Evolutionary conservation across 2,113 vertebrate species (phyloP).

Genomic region (Callospermophilus lateralis): DNA sequence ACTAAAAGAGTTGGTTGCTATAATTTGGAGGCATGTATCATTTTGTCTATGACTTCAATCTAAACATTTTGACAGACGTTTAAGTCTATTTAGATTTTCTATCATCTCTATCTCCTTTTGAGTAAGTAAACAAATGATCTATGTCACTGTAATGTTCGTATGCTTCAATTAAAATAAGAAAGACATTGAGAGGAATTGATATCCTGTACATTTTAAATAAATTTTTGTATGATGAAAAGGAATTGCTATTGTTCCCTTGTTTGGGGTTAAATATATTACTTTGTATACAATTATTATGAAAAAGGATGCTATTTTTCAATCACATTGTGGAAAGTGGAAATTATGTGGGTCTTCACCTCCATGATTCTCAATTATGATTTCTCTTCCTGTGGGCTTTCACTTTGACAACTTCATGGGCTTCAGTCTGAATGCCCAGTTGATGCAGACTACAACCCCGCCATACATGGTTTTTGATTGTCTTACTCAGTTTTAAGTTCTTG

Average conservation of each 20-base stretch:
- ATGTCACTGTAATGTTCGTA: not conserved
- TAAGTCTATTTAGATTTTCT: not conserved
- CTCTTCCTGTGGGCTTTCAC: not conserved
- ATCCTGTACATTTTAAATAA: not conserved
- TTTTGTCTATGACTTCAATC: constrained; percentile 36
- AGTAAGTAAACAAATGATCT: not conserved
- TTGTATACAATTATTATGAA: not conserved
- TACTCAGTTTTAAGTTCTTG: not conserved
- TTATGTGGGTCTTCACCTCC: not conserved
- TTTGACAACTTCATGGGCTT: constrained; percentile 15
- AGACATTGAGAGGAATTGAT: not conserved
- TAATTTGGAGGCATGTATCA: constrained; percentile 4
- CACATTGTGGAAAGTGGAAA: not conserved
- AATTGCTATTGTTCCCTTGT: not conserved
- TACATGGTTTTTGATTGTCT: not conserved
- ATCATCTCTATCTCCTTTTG: not conserved
- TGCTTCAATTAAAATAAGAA: not conserved
- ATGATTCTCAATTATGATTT: not conserved
- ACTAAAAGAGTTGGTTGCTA: not conserved
- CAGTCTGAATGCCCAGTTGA: not conserved
- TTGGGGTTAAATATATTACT: not conserved
- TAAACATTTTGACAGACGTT: not conserved
- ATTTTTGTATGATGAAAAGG: constrained; percentile 27
- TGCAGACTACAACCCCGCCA: constrained; percentile 54
- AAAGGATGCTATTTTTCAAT: constrained; percentile 1